Base-by-base conservation (phyloP, 2,888 invertebrate species). In the Zygogramma bicolorata region DNA sequence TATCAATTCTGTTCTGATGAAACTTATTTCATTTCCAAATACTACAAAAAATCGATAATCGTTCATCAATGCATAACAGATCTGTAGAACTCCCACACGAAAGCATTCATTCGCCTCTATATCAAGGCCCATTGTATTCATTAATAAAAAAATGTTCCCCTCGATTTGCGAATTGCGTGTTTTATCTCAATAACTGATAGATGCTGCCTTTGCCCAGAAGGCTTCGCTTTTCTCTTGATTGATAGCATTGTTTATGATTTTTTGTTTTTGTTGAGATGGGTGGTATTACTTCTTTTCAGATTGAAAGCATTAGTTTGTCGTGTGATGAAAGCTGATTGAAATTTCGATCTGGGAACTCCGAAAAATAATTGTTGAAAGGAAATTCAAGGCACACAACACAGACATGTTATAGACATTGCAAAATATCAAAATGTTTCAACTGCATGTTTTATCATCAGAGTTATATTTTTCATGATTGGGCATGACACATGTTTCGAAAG, bases 121-220 rank as follows among this genome's bases (percentile, higher is more conserved):
- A 83, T 81, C 82, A 80, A 79, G 81, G 75, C 79, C 83, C 82
- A 84, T 84, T 84, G 85, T 84, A 82, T 84, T 84, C 80, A 79
- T 79, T 78, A 78, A 77, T 79, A 80, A 79, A 81, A n/a, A 81
- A 80, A 71, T 69, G 72, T 76, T 81, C 81, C 83, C 81, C 83
- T 82, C 83, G 83, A 84, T 84, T 82, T 80, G 80, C 80, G 82
- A 79, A 83, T 84, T 81, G 84, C 84, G 84, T 84, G 84, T 82
- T 83, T 82, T 75, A 75, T 76, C 75, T 71, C 75, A 68, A 71
- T 76, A 71, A 72, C 71, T 59, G 73, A 68, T 70, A 67, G 74
- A 70, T 70, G 67, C 68, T 71, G 71, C 74, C 73, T 69, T 68
- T 71, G 70, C 76, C 79, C 78, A 75, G 79, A 75, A 77, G 77